Percentiles rank a stretch among this genome's conserved stretches.
phyloP scores from a whole-genome alignment of 2,797 vertebrate genomes.

The Trematocara caparti region DNA sequence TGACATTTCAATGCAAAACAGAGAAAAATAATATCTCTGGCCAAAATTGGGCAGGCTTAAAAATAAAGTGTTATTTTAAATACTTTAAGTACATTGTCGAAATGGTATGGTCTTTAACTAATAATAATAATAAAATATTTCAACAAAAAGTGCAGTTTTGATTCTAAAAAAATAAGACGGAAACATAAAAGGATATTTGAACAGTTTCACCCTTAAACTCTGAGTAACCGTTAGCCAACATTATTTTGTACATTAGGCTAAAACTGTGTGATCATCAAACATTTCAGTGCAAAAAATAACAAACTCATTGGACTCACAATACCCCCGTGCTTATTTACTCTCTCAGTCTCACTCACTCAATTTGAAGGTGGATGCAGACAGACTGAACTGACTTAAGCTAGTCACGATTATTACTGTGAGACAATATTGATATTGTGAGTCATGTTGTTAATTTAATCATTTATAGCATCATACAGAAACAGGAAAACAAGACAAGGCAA shows the following conservation, averaged over 20 bases:
- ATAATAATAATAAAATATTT: no score
- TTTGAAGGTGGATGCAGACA: accelerated
- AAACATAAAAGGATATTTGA: no score
- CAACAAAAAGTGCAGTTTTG: no score
- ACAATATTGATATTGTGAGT: background rate
- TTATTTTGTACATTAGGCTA: no score
- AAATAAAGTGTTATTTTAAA: background rate
- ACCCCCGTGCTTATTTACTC: no score
- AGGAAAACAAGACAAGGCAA: background rate
- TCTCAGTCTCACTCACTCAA: accelerated
- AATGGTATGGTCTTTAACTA: background rate
- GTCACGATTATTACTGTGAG: background rate
- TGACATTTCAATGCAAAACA: accelerated
- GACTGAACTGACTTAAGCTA: accelerated
- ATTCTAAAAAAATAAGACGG: no score
- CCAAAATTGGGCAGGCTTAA: background rate
- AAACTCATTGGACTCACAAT: no score
- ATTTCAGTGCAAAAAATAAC: no score
- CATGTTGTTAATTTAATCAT: background rate
- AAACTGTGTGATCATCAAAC: no score
- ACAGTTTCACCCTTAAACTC: no score
- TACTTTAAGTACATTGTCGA: background rate
- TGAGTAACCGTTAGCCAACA: no score
- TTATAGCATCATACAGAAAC: accelerated
- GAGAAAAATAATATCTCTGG: background rate